Base-by-base conservation (phyloP, 2,888 invertebrate genomes). In the Chelonus formosanus region DNA sequence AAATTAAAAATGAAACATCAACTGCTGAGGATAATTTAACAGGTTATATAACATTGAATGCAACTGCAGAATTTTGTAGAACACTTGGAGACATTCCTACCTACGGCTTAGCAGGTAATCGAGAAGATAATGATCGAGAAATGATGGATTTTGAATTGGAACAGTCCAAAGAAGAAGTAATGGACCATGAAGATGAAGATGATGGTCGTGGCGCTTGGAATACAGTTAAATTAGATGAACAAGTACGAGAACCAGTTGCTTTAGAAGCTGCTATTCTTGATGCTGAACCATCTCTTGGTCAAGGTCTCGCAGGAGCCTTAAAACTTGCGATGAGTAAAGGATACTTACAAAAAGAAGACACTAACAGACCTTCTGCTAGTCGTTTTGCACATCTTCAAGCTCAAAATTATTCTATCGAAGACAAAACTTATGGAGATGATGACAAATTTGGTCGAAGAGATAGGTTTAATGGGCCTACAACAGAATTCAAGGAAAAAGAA, bases 21-120 rank as follows among this genome's bases (percentile, higher is more conserved):
- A 71, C 58, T 57, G 54, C 72, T 2, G 75, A 77, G 3, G 78
- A 79, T 45, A 76, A 68, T 73, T 72, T 73, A 32, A 65, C 73
- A 59, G 86, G 86, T 3, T 88, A 89, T 73, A 97, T 97, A 78
- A 89, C 92, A 65, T 86, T 98, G 63, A 96, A 98, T 86, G 92
- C 96, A 1, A 97, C 97, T 0, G 97, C 97, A 0, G 98, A 98
- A 87, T 98, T 98, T 86, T 98, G 98, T 81, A 90, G 97, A 76
- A 96, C 96, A 54, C 88, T 98, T 5, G 96, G 97, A 1, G 97
- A 97, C 82, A 96, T 97, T 77, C 97, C 97, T 65, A 96, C 96
- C 0, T 96, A 96, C 82, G 97, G 96, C 10, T 91, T 91, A 83
- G 92, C 95, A 31, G 96, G 96, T 43, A 96, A 96, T 86, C 87